These are phyloP conservation scores for Trichogramma pretiosum DNA, from an alignment of 1,140 invertebrate species.

Conservation along the genomic window DNA sequence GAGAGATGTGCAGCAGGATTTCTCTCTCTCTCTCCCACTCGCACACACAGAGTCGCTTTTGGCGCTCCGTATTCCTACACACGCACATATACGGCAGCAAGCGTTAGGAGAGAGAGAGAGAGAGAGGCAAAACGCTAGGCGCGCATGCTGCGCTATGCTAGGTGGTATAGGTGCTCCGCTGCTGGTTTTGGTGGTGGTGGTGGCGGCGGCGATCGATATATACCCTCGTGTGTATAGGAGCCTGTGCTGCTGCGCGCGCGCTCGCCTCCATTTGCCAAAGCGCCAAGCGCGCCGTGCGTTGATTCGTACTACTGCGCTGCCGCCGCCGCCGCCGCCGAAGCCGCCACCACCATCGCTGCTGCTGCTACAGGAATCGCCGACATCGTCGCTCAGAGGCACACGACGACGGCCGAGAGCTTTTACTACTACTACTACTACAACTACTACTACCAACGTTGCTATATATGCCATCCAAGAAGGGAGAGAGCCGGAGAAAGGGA, in stretches of 20 bases:
- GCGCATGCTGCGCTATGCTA: too few species aligned
- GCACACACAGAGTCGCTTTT: slow-evolving; percentile 1
- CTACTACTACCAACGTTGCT: background rate
- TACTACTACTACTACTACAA: background rate
- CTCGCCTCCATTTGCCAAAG: background rate
- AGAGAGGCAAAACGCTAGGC: too few species aligned
- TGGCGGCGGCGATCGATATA: too few species aligned
- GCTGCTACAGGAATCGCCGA: background rate
- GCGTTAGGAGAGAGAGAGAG: too few species aligned
- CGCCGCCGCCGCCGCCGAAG: background rate
- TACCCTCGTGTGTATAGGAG: too few species aligned
- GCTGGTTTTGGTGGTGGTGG: too few species aligned
- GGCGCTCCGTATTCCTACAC: slow-evolving; percentile 11
- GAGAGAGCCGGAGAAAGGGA: slow-evolving; percentile 2
- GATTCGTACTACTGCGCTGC: too few species aligned
- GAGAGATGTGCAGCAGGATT: too few species aligned
- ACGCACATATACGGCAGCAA: too few species aligned
- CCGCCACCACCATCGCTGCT: background rate
- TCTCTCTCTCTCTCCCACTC: background rate
- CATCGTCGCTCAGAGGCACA: background rate
- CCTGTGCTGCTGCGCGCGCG: too few species aligned
- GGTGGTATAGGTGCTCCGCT: too few species aligned
- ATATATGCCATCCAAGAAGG: slow-evolving; percentile 4
- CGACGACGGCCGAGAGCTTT: background rate
- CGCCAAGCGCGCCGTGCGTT: too few species aligned